Base-by-base conservation (phyloP, 2,113 vertebrate species). In the Danionella cerebrum region DNA sequence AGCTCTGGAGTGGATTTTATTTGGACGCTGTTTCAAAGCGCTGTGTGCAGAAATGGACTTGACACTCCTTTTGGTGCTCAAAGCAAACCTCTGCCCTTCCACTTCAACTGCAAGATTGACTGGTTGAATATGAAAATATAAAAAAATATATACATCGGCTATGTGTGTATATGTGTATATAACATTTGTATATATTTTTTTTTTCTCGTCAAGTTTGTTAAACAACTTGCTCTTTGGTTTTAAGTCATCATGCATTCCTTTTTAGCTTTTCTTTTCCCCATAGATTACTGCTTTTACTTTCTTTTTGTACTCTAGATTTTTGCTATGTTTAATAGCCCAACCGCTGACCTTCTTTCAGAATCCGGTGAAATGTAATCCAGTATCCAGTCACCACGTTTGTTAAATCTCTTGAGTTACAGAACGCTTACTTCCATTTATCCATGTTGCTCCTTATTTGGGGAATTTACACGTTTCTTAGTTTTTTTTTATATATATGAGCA, bases 191-290 rank as follows among this genome's bases (percentile, higher is more conserved):
- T 86, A 85, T 89, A 70, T 81, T 85, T 85, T 88, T 89, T 88
- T 64, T 60, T 86, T 70, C 76, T 89, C 85, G 87, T 91, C 90
- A 85, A 90, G 86, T 89, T 93, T 92, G 91, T 89, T 89, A 89
- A 89, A 89, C 88, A 83, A 87, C 36, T 71, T 89, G 87, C 88
- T 85, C 85, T 89, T 91, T 90, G 88, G 85, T 74, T 84, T 89
- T 88, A 77, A 87, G 83, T 87, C 89, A 90, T 90, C 88, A 92
- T 90, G 90, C 91, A 93, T 92, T 93, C 91, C 91, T 91, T 89
- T 68, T 90, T 89, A 89, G 89, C 89, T 87, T 55, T 78, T 58
- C 66, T 75, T 75, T 72, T n/a, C n/a, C n/a, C n/a, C 51, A 69
- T 90, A 72, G 66, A 76, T 33, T 11, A 69, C 59, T 70, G 55